Evolutionary conservation across 2,113 vertebrate genomes (phyloP).

Genomic region (Regulus satrapa): DNA sequence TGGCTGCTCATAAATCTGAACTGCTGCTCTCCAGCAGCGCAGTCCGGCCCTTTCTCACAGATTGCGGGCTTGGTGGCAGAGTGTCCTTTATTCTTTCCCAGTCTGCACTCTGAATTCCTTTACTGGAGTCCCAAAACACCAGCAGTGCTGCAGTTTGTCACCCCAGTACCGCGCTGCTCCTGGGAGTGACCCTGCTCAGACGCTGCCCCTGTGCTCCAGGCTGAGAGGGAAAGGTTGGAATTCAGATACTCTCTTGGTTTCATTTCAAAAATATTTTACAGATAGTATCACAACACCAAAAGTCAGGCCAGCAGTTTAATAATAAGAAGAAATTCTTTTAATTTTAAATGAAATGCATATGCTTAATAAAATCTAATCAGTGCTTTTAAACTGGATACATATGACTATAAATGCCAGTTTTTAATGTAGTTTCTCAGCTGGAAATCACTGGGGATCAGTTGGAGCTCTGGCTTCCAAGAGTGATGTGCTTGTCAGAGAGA

Average conservation of each 20-base stretch:
- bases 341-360: constrained; percentile 46
- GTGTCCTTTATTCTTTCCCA: background rate
- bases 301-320: background rate
- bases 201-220: background rate
- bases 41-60: background rate
- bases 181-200: background rate
- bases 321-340: background rate
- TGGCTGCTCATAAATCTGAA: constrained; percentile 18
- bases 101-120: background rate
- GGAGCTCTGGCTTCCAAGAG: constrained; percentile 5
- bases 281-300: background rate
- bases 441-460: constrained; percentile 11
- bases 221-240: background rate
- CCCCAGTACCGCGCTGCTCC: background rate
- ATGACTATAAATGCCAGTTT: constrained; percentile 22
- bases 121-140: background rate
- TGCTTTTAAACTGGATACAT: constrained; percentile 26
- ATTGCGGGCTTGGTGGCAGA: background rate
- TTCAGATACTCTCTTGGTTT: background rate
- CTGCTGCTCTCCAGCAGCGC: background rate
- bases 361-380: constrained; percentile 41
- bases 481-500: constrained; percentile 43
- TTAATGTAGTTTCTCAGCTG: constrained; percentile 16
- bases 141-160: background rate
- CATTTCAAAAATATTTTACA: constrained; percentile 10